Evolutionary conservation across 2,888 invertebrate species (phyloP).

Genomic region (Andrena hattorfiana): DNA sequence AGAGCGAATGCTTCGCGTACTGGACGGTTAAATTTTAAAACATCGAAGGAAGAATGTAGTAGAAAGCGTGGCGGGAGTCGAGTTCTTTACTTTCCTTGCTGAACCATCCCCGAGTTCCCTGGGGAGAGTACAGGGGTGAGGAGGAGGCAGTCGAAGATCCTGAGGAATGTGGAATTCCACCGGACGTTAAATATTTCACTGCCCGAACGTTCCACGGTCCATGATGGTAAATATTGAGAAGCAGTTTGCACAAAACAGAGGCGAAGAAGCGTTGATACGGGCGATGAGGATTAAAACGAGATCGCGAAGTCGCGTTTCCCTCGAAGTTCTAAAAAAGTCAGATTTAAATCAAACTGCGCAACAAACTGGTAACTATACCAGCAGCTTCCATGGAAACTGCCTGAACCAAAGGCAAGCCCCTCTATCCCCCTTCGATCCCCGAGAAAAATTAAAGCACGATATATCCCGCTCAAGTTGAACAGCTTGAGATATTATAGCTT

Average conservation of each 20-base stretch:
- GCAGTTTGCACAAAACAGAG: neutral
- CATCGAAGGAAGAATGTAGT: neutral
- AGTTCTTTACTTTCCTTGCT: slow-evolving; percentile 13
- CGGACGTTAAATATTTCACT: slow-evolving; percentile 36
- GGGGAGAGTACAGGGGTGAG: neutral
- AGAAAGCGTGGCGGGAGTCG: slow-evolving; percentile 19
- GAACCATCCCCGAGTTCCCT: neutral
- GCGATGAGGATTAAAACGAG: neutral
- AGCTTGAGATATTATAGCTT: too few species aligned
- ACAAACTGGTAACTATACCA: neutral
- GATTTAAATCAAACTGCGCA: neutral
- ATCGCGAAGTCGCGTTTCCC: neutral
- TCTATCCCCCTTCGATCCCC: too few species aligned
- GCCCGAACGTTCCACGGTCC: slow-evolving; percentile 2
- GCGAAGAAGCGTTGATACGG: neutral
- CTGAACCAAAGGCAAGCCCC: too few species aligned
- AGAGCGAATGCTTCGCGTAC: neutral
- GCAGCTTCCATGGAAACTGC: neutral
- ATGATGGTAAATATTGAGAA: slow-evolving; percentile 25
- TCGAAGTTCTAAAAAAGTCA: neutral
- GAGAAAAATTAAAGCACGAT: too few species aligned
- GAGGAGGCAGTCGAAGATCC: neutral
- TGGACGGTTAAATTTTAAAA: neutral
- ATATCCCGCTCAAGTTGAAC: too few species aligned
- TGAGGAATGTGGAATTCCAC: neutral